Percentiles rank a stretch among this genome's conserved stretches.
These are phyloP conservation scores for Microdon myrmicae DNA, from an alignment of 2,888 invertebrate species.

Conservation along the genomic window DNA sequence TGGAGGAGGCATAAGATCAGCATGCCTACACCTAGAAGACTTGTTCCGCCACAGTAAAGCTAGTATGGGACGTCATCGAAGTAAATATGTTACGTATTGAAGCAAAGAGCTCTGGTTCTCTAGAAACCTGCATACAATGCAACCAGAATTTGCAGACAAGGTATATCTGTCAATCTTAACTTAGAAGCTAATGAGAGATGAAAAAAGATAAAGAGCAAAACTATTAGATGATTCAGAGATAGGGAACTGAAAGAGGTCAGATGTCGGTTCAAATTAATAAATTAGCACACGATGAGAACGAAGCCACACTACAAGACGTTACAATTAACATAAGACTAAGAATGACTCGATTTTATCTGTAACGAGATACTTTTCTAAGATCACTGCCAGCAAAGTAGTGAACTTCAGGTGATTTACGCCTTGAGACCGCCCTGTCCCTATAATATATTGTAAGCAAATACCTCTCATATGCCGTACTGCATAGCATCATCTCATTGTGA, in stretches of 20 bases:
- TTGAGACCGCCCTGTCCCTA: conserved; percentile 19
- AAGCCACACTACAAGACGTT: conserved; percentile 37
- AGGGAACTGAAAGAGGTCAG: conserved; percentile 57
- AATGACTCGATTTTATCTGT: conserved; percentile 45
- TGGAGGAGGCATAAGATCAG: no score
- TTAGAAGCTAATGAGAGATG: no score
- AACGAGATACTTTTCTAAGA: conserved; percentile 18
- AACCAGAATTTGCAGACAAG: no score
- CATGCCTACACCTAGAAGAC: no score
- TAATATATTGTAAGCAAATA: conserved; percentile 32
- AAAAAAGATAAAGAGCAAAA: conserved; percentile 1
- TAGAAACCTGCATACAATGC: no score
- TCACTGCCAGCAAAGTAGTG: conserved; percentile 12
- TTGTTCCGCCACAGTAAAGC: no score
- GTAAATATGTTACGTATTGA: no score
- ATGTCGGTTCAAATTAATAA: conserved; percentile 57
- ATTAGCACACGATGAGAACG: conserved; percentile 53
- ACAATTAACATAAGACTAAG: conserved; percentile 44
- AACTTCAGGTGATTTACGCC: conserved; percentile 16
- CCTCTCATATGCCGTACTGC: conserved; percentile 25
- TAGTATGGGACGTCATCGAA: no score
- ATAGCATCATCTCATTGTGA: conserved; percentile 13
- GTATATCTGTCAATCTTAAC: conserved; percentile 30
- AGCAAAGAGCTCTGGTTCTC: no score
- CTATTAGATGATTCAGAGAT: conserved; percentile 41